Percentiles rank a stretch among this genome's conserved stretches.
These are phyloP conservation scores for Nephila pilipes DNA, from an alignment of 1,140 invertebrate species.

Conservation along the genomic window DNA sequence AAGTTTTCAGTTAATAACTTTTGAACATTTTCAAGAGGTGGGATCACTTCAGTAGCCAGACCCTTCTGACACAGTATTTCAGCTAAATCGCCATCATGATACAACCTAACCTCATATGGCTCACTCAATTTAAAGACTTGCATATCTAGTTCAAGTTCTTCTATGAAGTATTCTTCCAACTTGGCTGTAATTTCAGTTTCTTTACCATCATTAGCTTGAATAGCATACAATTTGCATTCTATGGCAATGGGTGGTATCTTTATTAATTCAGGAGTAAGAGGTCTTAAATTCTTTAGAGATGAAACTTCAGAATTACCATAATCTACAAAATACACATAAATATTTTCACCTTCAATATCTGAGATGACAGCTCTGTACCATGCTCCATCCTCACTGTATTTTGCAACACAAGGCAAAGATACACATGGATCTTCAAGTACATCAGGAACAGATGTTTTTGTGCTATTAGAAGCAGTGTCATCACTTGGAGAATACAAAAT, in stretches of 20 bases:
- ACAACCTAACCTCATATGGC: slow-evolving; percentile 44
- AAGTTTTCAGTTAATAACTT: neutral
- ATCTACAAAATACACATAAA: slow-evolving; percentile 87
- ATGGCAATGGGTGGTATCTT: slow-evolving; percentile 82
- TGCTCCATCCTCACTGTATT: slow-evolving; percentile 86
- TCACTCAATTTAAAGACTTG: slow-evolving; percentile 34
- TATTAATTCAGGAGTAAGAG: slow-evolving; percentile 85
- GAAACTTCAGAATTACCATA: slow-evolving; percentile 79
- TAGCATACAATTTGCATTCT: slow-evolving; percentile 60
- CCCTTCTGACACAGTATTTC: slow-evolving; percentile 35
- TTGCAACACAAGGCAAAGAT: slow-evolving; percentile 84
- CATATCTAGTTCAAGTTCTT: slow-evolving; percentile 59
- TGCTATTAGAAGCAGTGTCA: neutral
- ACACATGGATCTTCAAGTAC: slow-evolving; percentile 25
- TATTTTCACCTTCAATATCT: slow-evolving; percentile 86
- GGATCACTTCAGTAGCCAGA: slow-evolving; percentile 16
- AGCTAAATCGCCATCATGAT: slow-evolving; percentile 42
- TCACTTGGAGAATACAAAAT: neutral
- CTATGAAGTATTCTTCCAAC: slow-evolving; percentile 52
- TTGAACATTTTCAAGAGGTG: slow-evolving; percentile 13
- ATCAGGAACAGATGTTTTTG: neutral
- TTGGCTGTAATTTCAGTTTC: slow-evolving; percentile 36
- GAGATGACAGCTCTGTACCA: slow-evolving; percentile 92
- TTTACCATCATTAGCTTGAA: slow-evolving; percentile 48
- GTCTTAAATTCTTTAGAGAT: slow-evolving; percentile 84